Conservation (phyloP, 2,888 invertebrate species). For the Tipula helvola region DNA sequence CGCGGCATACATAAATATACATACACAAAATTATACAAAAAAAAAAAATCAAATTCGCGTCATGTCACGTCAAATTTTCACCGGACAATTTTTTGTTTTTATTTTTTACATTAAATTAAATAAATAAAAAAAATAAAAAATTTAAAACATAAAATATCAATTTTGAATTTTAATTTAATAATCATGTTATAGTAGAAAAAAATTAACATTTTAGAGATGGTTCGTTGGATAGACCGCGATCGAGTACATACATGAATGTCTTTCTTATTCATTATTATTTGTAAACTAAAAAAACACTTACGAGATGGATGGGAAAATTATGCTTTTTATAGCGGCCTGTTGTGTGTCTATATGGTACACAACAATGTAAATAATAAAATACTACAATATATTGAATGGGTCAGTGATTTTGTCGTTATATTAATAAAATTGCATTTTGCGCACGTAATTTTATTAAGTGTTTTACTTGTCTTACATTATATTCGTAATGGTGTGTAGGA, state of each 20-base stretch:
- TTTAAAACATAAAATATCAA: neutral
- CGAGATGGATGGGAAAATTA: neutral
- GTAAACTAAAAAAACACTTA: neutral
- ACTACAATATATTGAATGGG: neutral
- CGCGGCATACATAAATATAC: neutral
- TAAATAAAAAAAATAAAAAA: neutral
- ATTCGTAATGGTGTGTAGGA: neutral
- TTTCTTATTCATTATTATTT: neutral
- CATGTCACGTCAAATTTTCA: constrained; percentile 4
- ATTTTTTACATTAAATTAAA: neutral
- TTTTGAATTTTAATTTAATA: constrained; percentile 4
- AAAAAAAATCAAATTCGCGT: neutral
- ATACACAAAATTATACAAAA: neutral
- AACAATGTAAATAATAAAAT: neutral
- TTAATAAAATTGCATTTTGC: neutral
- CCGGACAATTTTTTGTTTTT: neutral
- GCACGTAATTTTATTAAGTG: neutral
- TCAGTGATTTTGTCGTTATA: neutral
- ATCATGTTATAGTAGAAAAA: neutral
- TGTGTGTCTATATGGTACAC: neutral
- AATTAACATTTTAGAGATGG: constrained; percentile 4
- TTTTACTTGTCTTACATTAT: neutral
- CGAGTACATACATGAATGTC: neutral
- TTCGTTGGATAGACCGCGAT: neutral
- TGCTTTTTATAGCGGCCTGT: neutral